phyloP scores from a whole-genome alignment of 2,888 invertebrate species.

The Drosophila diplacantha region DNA sequence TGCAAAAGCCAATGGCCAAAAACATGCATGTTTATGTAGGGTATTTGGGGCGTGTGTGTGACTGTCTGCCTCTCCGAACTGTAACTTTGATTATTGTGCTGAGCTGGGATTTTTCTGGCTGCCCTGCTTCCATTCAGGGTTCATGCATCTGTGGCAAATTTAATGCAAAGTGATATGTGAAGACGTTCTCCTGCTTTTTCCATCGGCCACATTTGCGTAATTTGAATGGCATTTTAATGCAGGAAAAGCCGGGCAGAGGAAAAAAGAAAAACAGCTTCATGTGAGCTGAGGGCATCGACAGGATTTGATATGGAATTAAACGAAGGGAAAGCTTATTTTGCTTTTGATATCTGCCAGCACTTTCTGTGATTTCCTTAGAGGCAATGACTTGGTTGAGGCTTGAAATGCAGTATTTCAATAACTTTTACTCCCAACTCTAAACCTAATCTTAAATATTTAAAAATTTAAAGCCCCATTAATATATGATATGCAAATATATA shows the following conservation, averaged over 20 bases:
- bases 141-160: constrained; percentile 38
- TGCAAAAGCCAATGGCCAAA: constrained; percentile 54
- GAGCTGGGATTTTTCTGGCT: constrained; percentile 34
- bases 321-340: background rate
- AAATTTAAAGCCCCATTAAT: background rate
- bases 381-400: background rate
- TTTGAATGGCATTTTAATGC: constrained; percentile 37
- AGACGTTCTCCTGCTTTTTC: constrained; percentile 12
- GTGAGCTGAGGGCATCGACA: constrained; percentile 6
- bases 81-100: constrained; percentile 40
- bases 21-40: constrained; percentile 18
- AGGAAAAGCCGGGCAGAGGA: constrained; percentile 18
- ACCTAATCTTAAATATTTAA: no score
- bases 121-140: constrained; percentile 31
- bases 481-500: no score
- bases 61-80: background rate
- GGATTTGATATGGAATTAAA: constrained; percentile 9
- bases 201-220: constrained; percentile 29
- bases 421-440: background rate
- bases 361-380: no score
- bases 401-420: background rate
- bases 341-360: background rate
- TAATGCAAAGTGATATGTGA: constrained; percentile 40
- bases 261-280: constrained; percentile 7
- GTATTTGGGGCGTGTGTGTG: background rate